These are phyloP conservation scores for Polyergus mexicanus DNA, from an alignment of 1,140 invertebrate genomes.

Conservation along the genomic window DNA sequence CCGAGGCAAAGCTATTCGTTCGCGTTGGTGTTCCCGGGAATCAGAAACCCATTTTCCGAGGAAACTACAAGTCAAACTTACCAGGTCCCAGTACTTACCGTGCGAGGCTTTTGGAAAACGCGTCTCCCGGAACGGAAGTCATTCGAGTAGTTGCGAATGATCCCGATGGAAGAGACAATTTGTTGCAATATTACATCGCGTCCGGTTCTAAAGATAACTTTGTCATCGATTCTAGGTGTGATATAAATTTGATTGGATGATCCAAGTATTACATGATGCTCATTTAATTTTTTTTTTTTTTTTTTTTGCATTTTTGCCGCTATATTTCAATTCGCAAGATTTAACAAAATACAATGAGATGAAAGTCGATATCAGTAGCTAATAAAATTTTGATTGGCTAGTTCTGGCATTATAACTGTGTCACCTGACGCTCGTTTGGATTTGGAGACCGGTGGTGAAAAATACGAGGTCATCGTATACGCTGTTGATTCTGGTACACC, in stretches of 20 bases:
- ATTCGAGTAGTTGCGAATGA: constrained; percentile 91
- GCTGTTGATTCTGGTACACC: constrained; percentile 91
- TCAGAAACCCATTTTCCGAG: constrained; percentile 92
- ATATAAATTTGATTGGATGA: background rate
- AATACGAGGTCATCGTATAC: constrained; percentile 91
- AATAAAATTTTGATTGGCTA: constrained; percentile 78
- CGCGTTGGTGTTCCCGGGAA: constrained; percentile 92
- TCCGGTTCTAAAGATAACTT: constrained; percentile 93
- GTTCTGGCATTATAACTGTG: constrained; percentile 91
- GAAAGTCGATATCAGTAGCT: background rate
- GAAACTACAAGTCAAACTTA: constrained; percentile 88
- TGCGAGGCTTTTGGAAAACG: constrained; percentile 91
- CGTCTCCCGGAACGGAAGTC: constrained; percentile 90
- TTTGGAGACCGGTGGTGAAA: constrained; percentile 89
- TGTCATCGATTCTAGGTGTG: constrained; percentile 90
- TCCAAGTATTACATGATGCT: background rate
- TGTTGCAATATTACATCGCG: constrained; percentile 91
- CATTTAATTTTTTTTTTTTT: background rate
- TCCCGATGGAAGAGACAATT: constrained; percentile 91
- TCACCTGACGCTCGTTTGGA: constrained; percentile 92
- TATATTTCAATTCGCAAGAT: background rate
- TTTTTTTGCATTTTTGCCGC: background rate
- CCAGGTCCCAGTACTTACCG: constrained; percentile 90
- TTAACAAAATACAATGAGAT: background rate
- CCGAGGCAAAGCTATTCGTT: constrained; percentile 89